These are phyloP conservation scores for Hydraecia micacea DNA, from an alignment of 2,888 invertebrate genomes.

Conservation along the genomic window DNA sequence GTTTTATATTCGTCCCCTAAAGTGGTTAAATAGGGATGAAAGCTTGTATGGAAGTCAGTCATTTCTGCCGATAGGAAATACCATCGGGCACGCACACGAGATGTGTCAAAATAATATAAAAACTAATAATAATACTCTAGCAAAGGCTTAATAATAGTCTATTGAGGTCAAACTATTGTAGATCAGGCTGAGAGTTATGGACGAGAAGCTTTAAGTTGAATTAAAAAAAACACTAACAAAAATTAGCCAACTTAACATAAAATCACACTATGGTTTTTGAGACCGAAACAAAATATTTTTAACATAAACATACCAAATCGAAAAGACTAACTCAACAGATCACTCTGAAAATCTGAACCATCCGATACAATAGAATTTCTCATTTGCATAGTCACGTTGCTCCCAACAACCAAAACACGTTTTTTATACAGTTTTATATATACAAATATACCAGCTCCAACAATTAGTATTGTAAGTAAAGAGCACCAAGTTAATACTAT, in stretches of 20 bases:
- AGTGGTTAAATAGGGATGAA: too few relatives aligned
- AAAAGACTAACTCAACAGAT: slow-evolving; percentile 60
- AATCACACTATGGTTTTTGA: slow-evolving; percentile 29
- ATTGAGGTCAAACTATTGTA: neutral
- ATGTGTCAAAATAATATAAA: too few relatives aligned
- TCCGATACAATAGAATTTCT: slow-evolving; percentile 74
- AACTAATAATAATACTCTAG: neutral
- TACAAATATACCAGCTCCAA: slow-evolving; percentile 52
- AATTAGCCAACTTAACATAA: slow-evolving; percentile 22
- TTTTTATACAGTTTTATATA: slow-evolving; percentile 62
- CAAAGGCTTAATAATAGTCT: neutral
- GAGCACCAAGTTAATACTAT: slow-evolving; percentile 68
- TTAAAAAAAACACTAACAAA: slow-evolving; percentile 29
- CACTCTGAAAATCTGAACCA: slow-evolving; percentile 73
- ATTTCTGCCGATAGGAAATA: neutral
- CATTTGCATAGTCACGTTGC: slow-evolving; percentile 70
- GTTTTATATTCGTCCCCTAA: neutral
- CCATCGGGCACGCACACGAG: neutral
- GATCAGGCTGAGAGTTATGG: neutral
- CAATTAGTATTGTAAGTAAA: slow-evolving; percentile 67
- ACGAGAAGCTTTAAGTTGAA: neutral
- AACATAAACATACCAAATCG: neutral
- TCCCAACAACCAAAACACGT: slow-evolving; percentile 58
- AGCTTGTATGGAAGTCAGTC: neutral
- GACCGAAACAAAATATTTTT: slow-evolving; percentile 13